Conservation (phyloP, 2,888 invertebrate species). For the Pogonocherus hispidulus region DNA sequence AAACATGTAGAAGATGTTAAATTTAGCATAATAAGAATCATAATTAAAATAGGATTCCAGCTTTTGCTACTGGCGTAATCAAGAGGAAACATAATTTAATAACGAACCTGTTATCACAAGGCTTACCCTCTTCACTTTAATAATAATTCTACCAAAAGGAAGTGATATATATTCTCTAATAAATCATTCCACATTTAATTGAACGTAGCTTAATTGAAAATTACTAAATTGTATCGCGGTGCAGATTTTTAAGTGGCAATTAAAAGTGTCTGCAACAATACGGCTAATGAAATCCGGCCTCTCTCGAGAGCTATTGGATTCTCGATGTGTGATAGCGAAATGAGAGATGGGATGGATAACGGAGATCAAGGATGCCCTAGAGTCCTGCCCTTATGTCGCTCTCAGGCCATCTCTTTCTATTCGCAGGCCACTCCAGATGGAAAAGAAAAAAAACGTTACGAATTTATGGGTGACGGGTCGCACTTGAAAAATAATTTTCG, state of each 20-base stretch:
- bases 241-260: constrained; percentile 56
- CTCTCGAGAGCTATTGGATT: constrained; percentile 52
- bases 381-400: constrained; percentile 57
- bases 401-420: constrained; percentile 46
- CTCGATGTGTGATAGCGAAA: constrained; percentile 58
- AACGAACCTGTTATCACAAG: constrained; percentile 2
- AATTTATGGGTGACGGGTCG: constrained; percentile 37
- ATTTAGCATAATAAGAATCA: no score
- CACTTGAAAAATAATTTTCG: constrained; percentile 38
- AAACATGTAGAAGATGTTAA: no score
- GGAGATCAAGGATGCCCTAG: constrained; percentile 59
- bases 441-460: constrained; percentile 45
- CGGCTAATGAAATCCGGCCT: constrained; percentile 54
- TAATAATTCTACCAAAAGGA: constrained; percentile 26
- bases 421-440: constrained; percentile 51
- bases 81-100: constrained; percentile 5
- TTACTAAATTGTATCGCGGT: constrained; percentile 38
- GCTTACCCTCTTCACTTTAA: constrained; percentile 27
- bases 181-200: constrained; percentile 30
- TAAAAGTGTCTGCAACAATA: constrained; percentile 56
- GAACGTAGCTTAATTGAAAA: constrained; percentile 37
- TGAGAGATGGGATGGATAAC: constrained; percentile 60
- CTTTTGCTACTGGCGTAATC: background rate
- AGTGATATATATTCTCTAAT: constrained; percentile 33
- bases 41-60: no score